Evolutionary conservation across 2,797 vertebrate species (phyloP).

Genomic region (Potorous gilbertii): DNA sequence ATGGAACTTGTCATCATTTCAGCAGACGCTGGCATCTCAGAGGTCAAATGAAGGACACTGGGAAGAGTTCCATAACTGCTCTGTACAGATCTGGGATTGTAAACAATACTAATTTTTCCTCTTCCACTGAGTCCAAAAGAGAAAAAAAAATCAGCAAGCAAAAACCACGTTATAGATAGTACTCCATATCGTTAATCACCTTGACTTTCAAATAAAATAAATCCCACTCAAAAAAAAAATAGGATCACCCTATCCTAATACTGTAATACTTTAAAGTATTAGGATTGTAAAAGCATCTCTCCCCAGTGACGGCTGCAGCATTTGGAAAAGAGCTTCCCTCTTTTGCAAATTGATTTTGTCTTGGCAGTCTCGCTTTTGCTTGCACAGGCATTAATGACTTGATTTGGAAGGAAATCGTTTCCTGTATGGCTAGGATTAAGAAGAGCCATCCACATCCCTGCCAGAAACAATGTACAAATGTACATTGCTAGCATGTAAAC

Average conservation of each 20-base stretch:
- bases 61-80: constrained; percentile 36
- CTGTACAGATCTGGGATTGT: constrained; percentile 34
- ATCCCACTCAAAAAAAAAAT: constrained; percentile 67
- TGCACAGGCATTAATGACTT: constrained; percentile 77
- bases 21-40: constrained; percentile 25
- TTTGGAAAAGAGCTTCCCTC: constrained; percentile 53
- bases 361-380: constrained; percentile 62
- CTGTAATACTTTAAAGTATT: constrained; percentile 68
- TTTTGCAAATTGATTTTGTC: constrained; percentile 75
- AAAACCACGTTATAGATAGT: constrained; percentile 40
- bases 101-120: constrained; percentile 22
- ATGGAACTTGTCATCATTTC: not conserved
- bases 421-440: constrained; percentile 65
- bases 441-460: constrained; percentile 65
- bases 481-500: constrained; percentile 61
- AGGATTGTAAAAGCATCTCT: constrained; percentile 70
- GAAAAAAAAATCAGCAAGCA: not conserved
- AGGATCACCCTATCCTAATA: constrained; percentile 66
- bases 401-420: constrained; percentile 69
- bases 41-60: constrained; percentile 71
- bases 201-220: constrained; percentile 63
- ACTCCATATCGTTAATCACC: constrained; percentile 60
- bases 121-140: constrained; percentile 43
- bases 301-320: constrained; percentile 35
- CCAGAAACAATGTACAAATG: constrained; percentile 61